A percentile compares a stretch with the other conserved stretches of the same genome.
Evolutionary conservation across 2,888 invertebrate genomes (phyloP).

Genomic region (Chrysolina americana): DNA sequence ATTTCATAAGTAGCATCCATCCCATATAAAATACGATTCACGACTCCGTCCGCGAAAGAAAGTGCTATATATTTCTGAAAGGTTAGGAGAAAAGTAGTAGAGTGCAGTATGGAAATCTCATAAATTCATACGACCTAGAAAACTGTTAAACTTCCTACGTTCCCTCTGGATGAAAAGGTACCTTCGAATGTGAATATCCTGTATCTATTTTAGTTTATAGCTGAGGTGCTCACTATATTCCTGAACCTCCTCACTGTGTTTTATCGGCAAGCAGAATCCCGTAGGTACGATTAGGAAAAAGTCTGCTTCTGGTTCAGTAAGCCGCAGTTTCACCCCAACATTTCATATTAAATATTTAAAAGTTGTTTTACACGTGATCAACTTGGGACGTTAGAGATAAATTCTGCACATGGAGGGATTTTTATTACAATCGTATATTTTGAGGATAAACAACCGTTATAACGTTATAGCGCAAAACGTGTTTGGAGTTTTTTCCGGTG

Average conservation of each 20-base stretch:
- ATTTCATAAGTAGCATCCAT: constrained; percentile 53
- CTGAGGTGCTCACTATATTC: constrained; percentile 61
- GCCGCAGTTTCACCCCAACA: constrained; percentile 48
- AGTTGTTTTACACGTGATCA: constrained; percentile 61
- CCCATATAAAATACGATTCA: constrained; percentile 31
- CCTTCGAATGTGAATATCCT: constrained; percentile 62
- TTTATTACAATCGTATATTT: constrained; percentile 48
- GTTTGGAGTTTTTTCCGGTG: constrained; percentile 7
- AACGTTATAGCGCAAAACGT: not conserved
- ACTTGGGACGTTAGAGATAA: constrained; percentile 52
- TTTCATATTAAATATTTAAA: constrained; percentile 59
- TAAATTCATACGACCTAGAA: constrained; percentile 50
- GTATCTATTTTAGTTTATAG: constrained; percentile 52
- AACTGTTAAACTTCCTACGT: constrained; percentile 52
- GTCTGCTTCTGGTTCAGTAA: constrained; percentile 50
- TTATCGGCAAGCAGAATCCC: constrained; percentile 64
- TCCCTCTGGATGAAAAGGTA: constrained; percentile 61
- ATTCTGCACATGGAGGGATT: constrained; percentile 48
- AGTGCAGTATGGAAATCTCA: constrained; percentile 46
- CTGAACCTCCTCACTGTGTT: constrained; percentile 64
- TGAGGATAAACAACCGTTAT: constrained; percentile 38
- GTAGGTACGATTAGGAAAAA: constrained; percentile 64
- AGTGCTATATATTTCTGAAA: constrained; percentile 38
- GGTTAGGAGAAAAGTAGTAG: constrained; percentile 33
- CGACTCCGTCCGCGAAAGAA: constrained; percentile 25